Percentiles rank a stretch among this genome's conserved stretches.
phyloP scores from a whole-genome alignment of 2,113 vertebrate genomes.

The Podarcis cretensis region DNA sequence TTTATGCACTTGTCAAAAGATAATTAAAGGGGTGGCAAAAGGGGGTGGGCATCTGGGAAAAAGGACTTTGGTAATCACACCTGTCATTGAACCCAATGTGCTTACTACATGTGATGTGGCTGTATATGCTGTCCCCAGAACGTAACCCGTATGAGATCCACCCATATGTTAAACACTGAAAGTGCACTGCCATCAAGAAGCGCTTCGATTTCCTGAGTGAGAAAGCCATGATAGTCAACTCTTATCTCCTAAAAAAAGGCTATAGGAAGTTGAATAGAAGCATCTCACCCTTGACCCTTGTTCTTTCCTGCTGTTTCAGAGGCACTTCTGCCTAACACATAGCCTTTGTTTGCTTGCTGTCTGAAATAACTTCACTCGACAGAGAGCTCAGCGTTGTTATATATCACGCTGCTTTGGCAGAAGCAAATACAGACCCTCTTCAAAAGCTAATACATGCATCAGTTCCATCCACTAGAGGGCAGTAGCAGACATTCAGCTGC shows the following conservation, averaged over 20 bases:
- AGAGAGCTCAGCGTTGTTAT: background rate
- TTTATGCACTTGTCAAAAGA: too few relatives aligned
- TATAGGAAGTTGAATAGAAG: background rate
- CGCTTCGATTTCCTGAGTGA: background rate
- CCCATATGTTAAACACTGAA: background rate
- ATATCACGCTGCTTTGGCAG: background rate
- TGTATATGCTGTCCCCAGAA: too few relatives aligned
- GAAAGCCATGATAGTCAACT: background rate
- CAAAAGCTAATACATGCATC: background rate
- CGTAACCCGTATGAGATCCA: too few relatives aligned
- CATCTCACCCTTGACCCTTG: background rate
- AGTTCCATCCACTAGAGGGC: conserved; percentile 26
- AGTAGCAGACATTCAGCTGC: background rate
- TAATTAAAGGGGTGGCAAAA: too few relatives aligned
- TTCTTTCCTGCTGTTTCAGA: background rate
- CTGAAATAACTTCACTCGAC: background rate
- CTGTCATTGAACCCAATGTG: too few relatives aligned
- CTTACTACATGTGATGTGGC: too few relatives aligned
- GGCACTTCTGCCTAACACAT: background rate
- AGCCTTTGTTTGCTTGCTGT: background rate
- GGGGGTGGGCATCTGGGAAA: too few relatives aligned
- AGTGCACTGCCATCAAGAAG: background rate
- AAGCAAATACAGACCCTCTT: background rate
- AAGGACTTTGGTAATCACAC: too few relatives aligned
- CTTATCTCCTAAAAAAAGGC: background rate